phyloP scores from a whole-genome alignment of 2,888 invertebrate species.

The Ptilodon capucinus region DNA sequence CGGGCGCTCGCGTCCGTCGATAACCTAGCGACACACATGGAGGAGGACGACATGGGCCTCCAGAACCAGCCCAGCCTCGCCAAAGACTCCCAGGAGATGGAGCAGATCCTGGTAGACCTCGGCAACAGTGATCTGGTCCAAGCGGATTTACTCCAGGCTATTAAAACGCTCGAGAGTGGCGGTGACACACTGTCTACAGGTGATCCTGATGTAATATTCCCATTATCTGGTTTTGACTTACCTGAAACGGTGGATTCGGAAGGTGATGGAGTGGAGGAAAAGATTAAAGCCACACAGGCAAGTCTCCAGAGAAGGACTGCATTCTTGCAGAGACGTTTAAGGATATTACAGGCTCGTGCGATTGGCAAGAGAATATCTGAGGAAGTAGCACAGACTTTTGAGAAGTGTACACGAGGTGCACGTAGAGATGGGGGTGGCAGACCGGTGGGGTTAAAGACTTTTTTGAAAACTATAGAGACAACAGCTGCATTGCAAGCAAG shows the following conservation, averaged over 20 bases:
- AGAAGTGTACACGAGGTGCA: conserved; percentile 89
- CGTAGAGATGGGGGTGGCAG: conserved; percentile 79
- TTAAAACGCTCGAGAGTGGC: conserved; percentile 87
- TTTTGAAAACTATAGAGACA: conserved; percentile 71
- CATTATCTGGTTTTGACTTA: conserved; percentile 68
- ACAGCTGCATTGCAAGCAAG: conserved; percentile 70
- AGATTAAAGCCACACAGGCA: conserved; percentile 80
- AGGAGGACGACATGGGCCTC: conserved; percentile 83
- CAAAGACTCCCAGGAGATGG: conserved; percentile 84
- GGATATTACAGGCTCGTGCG: conserved; percentile 88
- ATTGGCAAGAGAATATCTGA: conserved; percentile 90
- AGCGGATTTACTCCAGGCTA: conserved; percentile 88
- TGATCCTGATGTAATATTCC: conserved; percentile 77
- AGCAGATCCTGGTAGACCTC: conserved; percentile 85
- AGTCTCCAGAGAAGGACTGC: conserved; percentile 87
- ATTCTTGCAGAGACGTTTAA: conserved; percentile 87
- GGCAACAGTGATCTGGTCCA: conserved; percentile 82
- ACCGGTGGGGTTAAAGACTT: conserved; percentile 69
- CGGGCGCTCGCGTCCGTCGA: conserved; percentile 79
- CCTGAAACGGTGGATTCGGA: conserved; percentile 79
- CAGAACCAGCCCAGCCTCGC: conserved; percentile 81
- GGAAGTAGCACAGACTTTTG: conserved; percentile 85
- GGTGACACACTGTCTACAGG: conserved; percentile 68
- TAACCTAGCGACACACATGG: conserved; percentile 80
- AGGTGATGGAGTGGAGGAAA: conserved; percentile 76